phyloP scores from a whole-genome alignment of 2,888 invertebrate genomes.

The Andrena hattorfiana region DNA sequence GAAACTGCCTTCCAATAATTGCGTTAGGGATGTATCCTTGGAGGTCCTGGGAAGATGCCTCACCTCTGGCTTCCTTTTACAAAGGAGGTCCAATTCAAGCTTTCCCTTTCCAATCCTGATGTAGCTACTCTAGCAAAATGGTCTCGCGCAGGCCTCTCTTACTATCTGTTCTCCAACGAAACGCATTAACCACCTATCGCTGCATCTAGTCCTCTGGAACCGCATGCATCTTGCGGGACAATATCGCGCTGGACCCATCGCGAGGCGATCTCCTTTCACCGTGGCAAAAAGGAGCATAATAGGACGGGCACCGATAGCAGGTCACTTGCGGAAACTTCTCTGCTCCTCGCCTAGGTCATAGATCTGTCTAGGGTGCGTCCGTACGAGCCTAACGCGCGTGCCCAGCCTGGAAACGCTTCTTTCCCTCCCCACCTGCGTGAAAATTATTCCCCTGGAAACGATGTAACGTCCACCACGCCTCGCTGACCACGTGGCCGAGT shows the following conservation, averaged over 20 bases:
- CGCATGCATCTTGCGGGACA: slow-evolving; percentile 42
- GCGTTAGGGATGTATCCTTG: background rate
- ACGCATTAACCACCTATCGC: background rate
- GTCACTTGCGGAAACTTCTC: slow-evolving; percentile 67
- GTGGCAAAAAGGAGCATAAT: slow-evolving; percentile 61
- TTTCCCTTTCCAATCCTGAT: no score
- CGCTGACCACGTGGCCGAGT: slow-evolving; percentile 59
- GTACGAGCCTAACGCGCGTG: slow-evolving; percentile 32
- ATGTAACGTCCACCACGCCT: slow-evolving; percentile 60
- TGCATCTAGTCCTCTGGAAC: slow-evolving; percentile 27
- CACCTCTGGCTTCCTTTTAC: no score
- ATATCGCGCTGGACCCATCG: slow-evolving; percentile 50
- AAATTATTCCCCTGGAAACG: slow-evolving; percentile 60
- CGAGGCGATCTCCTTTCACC: slow-evolving; percentile 64
- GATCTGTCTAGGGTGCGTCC: slow-evolving; percentile 61
- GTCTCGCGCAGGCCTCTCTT: no score
- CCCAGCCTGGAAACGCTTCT: slow-evolving; percentile 26
- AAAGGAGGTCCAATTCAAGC: no score
- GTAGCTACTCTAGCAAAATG: no score
- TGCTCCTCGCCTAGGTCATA: slow-evolving; percentile 21
- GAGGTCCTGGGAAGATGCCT: no score
- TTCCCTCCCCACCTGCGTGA: slow-evolving; percentile 18
- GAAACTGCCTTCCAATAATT: slow-evolving; percentile 14
- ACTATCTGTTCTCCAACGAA: background rate
- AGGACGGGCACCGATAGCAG: slow-evolving; percentile 68